Percentiles rank a stretch among this genome's conserved stretches.
These are phyloP conservation scores for Telenomus remus DNA, from an alignment of 1,140 invertebrate species.

Conservation along the genomic window DNA sequence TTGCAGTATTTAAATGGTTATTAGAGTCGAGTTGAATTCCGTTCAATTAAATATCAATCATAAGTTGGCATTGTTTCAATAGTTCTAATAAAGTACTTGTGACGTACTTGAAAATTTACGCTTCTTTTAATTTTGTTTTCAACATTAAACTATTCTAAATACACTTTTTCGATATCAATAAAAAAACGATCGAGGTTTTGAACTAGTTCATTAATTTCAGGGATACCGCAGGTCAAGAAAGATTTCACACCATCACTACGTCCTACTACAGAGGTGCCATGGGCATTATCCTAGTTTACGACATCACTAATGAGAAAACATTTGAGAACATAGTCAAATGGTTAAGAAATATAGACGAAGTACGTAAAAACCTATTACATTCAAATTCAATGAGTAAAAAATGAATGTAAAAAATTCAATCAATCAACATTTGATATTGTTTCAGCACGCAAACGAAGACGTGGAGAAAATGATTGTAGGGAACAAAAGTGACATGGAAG, in stretches of 20 bases:
- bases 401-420: conserved; percentile 16
- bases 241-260: conserved; percentile 98
- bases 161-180: too few relatives aligned
- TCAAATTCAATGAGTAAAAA: conserved; percentile 4
- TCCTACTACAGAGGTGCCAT: conserved; percentile 98
- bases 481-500: conserved; percentile 99
- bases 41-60: too few relatives aligned
- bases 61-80: too few relatives aligned
- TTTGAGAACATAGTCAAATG: conserved; percentile 99
- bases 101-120: too few relatives aligned
- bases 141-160: too few relatives aligned
- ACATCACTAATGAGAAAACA: conserved; percentile 98
- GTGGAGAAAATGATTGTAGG: conserved; percentile 99
- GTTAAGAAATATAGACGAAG: conserved; percentile 98
- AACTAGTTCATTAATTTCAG: conserved; percentile 75
- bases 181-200: too few relatives aligned
- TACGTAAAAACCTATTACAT: conserved; percentile 62
- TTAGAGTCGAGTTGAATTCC: too few relatives aligned
- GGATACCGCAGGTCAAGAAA: conserved; percentile 95
- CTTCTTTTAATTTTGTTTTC: too few relatives aligned
- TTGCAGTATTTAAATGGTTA: too few relatives aligned
- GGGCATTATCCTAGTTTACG: conserved; percentile 99
- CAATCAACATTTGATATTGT: neutral
- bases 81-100: too few relatives aligned
- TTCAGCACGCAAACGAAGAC: conserved; percentile 98